A percentile compares a stretch with the other conserved stretches of the same genome.
These are phyloP conservation scores for Etheostoma spectabile DNA, from an alignment of 2,113 vertebrate species.

Conservation along the genomic window DNA sequence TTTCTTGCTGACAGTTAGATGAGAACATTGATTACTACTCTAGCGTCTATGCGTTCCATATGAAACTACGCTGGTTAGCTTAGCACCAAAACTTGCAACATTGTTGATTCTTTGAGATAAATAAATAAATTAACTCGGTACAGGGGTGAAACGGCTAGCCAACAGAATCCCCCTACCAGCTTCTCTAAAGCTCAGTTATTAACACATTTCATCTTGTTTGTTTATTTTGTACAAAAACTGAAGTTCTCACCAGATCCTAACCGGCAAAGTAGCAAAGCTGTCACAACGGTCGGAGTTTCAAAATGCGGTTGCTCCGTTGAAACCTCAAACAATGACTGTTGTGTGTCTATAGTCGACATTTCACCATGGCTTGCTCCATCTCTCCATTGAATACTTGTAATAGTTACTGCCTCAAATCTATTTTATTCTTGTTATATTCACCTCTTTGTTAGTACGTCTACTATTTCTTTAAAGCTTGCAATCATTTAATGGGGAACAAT, in stretches of 20 bases:
- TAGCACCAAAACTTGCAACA: no score
- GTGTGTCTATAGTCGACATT: not conserved
- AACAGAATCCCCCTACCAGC: no score
- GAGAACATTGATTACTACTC: not conserved
- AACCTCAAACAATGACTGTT: not conserved
- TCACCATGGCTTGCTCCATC: not conserved
- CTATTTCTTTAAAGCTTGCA: not conserved
- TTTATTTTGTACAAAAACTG: not conserved
- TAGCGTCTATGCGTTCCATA: not conserved
- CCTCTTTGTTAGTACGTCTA: not conserved
- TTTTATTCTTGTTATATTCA: not conserved
- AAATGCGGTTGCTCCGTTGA: not conserved
- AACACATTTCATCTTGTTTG: not conserved
- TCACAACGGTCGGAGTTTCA: not conserved
- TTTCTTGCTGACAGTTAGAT: not conserved
- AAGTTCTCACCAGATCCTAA: not conserved
- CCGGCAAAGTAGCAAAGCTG: not conserved
- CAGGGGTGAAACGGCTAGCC: not conserved
- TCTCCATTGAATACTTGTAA: not conserved
- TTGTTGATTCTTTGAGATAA: no score
- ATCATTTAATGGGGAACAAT: not conserved
- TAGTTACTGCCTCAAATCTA: not conserved
- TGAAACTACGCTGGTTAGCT: not conserved
- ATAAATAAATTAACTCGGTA: not conserved
- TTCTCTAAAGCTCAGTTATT: not conserved